Evolutionary conservation across 2,888 invertebrate genomes (phyloP), one percentile per base, ranked within the genome.

Genomic region (Perizoma flavofasciatum): DNA sequence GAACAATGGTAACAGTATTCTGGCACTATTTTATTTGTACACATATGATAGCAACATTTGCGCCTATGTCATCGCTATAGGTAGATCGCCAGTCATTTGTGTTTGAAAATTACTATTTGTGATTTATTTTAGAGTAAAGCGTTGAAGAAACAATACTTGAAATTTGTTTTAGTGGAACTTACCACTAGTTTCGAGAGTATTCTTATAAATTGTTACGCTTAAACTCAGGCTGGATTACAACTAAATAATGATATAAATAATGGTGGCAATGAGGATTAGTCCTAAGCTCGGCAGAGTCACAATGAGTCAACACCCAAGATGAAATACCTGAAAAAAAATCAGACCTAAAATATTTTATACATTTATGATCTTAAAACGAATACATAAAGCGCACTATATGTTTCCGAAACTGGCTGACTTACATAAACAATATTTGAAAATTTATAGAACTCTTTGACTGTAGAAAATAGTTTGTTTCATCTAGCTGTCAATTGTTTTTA

Each of bases 231-330:
- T 85, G 82, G 61, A 58, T 77, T 83, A 82, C 72, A 74, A 83
- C 82, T 86, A 82, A 82, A 83, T 82, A 79, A 82, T 81, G 77
- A 73, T 76, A 85, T 84, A 86, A 88, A 86, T 85, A 85, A 75
- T 73, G 78, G 77, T 69, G 73, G 70, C 53, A 69, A 79, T 81
- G 73, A 81, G 73, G 70, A 77, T n/a, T n/a, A n/a, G n/a, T n/a
- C n/a, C 70, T 65, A 65, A 40, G 60, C 54, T 49, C 54, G 59
- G 64, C 54, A 61, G 70, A 61, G 70, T 49, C 39, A 64, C 66
- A 79, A 79, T 71, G 68, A 70, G 79, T 72, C 83, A 84, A 84
- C 88, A 84, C 82, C 79, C 81, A 61, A 71, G 64, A 65, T 76
- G 74, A 78, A 78, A 54, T 63, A 67, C 54, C 67, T 67, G 65